A percentile compares a stretch with the other conserved stretches of the same genome.
Evolutionary conservation across 2,113 vertebrate species (phyloP).

Genomic region (Tylochromis polylepis): DNA sequence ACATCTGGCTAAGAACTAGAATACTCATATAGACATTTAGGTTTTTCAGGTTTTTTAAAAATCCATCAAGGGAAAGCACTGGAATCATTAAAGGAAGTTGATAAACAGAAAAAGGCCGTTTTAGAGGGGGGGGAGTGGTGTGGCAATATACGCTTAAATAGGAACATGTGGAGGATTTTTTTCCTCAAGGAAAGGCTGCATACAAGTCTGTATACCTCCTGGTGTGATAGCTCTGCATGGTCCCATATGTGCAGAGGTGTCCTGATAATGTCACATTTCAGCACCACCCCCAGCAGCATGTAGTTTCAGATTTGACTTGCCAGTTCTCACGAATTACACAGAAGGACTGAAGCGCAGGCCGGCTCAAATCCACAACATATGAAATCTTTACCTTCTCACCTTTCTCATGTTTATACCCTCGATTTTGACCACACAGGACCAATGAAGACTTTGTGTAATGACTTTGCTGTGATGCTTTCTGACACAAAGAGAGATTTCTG

Average conservation of each 20-base stretch:
- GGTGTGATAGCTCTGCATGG: background rate
- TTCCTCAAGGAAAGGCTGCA: background rate
- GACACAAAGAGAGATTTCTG: constrained; percentile 12
- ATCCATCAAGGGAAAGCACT: background rate
- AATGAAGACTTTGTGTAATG: background rate
- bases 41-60: background rate
- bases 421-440: background rate
- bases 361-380: background rate
- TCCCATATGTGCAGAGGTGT: background rate
- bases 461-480: constrained; percentile 1
- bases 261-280: constrained; percentile 9
- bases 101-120: background rate
- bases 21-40: background rate
- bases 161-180: background rate
- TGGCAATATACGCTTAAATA: background rate
- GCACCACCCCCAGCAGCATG: background rate
- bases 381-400: background rate
- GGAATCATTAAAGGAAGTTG: background rate
- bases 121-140: background rate
- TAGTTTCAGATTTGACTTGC: background rate
- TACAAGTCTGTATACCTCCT: background rate
- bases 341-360: background rate
- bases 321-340: constrained; percentile 2
- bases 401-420: background rate
- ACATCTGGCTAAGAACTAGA: background rate